These are phyloP conservation scores for Vanessa atalanta DNA, from an alignment of 1,140 invertebrate species.

Conservation along the genomic window DNA sequence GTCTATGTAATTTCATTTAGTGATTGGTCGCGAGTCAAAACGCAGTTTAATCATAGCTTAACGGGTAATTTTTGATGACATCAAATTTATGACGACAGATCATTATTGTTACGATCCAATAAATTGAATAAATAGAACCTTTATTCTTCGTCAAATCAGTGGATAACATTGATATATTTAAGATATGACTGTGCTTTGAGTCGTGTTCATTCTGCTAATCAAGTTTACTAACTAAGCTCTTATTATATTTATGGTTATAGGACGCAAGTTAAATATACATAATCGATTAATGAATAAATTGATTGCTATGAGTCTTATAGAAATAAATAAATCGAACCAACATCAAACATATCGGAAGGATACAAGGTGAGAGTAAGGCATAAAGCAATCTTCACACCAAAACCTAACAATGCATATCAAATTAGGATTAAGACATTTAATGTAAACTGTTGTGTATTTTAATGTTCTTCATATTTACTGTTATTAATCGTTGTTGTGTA, in stretches of 20 bases:
- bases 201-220: background rate
- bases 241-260: constrained; percentile 30
- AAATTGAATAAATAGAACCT: no score
- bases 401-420: constrained; percentile 66
- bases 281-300: background rate
- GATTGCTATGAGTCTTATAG: constrained; percentile 10
- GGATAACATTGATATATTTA: background rate
- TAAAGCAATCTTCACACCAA: constrained; percentile 38
- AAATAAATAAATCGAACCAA: constrained; percentile 53
- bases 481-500: constrained; percentile 54
- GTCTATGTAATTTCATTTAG: constrained; percentile 19
- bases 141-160: no score
- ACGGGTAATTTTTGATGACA: background rate
- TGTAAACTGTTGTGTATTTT: constrained; percentile 45
- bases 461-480: constrained; percentile 54
- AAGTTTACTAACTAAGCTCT: constrained; percentile 21
- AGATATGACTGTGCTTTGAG: constrained; percentile 17
- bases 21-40: constrained; percentile 18
- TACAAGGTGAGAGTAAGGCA: constrained; percentile 27
- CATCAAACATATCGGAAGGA: constrained; percentile 62
- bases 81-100: background rate
- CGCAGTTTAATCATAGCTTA: constrained; percentile 12
- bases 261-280: constrained; percentile 43
- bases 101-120: background rate
- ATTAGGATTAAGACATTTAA: constrained; percentile 56